Percentiles rank a stretch among this genome's conserved stretches.
phyloP scores from a whole-genome alignment of 2,888 invertebrate species.

The Latrodectus hesperus region DNA sequence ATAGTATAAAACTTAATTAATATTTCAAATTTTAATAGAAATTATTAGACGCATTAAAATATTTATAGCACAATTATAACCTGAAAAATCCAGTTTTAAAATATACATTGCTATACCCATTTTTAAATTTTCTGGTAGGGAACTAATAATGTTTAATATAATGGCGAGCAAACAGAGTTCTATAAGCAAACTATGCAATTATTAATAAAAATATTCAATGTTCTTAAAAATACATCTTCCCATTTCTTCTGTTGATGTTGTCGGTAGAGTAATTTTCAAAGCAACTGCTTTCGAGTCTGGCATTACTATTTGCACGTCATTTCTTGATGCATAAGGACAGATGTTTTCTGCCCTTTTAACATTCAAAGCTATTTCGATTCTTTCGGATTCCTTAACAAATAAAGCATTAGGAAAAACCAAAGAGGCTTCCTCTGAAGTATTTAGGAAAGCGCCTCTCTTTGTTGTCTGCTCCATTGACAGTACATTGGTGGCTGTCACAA shows the following conservation, averaged over 20 bases:
- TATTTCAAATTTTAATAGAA: too few relatives aligned
- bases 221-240: constrained; percentile 37
- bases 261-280: constrained; percentile 23
- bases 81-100: too few relatives aligned
- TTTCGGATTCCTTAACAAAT: constrained; percentile 12
- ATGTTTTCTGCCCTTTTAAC: constrained; percentile 50
- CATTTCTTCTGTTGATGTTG: not conserved
- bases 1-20: too few relatives aligned
- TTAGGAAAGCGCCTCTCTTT: constrained; percentile 35
- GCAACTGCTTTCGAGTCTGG: constrained; percentile 42
- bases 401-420: constrained; percentile 27
- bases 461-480: constrained; percentile 19
- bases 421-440: constrained; percentile 17
- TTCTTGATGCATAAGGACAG: constrained; percentile 3
- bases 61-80: too few relatives aligned
- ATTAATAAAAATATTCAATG: constrained; percentile 33
- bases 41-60: too few relatives aligned
- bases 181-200: too few relatives aligned
- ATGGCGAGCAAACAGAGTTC: too few relatives aligned
- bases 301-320: constrained; percentile 35
- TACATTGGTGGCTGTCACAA: constrained; percentile 19
- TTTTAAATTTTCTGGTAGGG: too few relatives aligned
- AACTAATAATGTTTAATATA: too few relatives aligned
- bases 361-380: constrained; percentile 11
- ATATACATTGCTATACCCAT: too few relatives aligned